Conservation (phyloP, 2,113 vertebrate species). For the Neolamprologus variostigma region DNA sequence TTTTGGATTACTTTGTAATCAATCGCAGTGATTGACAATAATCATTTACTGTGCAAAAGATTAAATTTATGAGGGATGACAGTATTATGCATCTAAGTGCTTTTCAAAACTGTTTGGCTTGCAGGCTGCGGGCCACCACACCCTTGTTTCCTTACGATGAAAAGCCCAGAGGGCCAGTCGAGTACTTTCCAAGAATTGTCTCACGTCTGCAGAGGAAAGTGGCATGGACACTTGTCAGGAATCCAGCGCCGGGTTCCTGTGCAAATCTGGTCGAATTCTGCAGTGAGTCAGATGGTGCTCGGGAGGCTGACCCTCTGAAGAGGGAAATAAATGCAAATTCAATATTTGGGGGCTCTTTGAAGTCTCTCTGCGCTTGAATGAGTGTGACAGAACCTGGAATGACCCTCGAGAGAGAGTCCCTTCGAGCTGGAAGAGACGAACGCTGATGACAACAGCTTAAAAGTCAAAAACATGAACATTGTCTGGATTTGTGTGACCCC, state of each 20-base stretch:
- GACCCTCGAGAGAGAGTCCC: slow-evolving; percentile 24
- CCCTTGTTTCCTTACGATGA: slow-evolving; percentile 52
- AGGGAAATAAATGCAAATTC: slow-evolving; percentile 55
- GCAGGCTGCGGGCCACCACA: slow-evolving; percentile 36
- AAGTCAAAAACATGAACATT: not conserved
- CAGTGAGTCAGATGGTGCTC: slow-evolving; percentile 39
- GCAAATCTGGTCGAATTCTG: slow-evolving; percentile 34
- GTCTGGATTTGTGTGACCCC: not conserved
- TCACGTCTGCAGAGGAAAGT: slow-evolving; percentile 60
- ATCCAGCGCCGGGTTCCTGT: slow-evolving; percentile 34
- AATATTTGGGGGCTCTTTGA: slow-evolving; percentile 52
- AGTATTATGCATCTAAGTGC: slow-evolving; percentile 24
- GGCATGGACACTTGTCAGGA: slow-evolving; percentile 58
- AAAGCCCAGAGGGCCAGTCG: slow-evolving; percentile 29
- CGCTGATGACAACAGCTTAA: not conserved
- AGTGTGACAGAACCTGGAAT: slow-evolving; percentile 58
- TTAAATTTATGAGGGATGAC: slow-evolving; percentile 15
- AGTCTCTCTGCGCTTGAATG: slow-evolving; percentile 34
- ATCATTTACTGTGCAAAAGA: slow-evolving; percentile 15
- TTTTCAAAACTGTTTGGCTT: slow-evolving; percentile 38
- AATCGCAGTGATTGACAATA: slow-evolving; percentile 32
- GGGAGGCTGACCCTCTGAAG: slow-evolving; percentile 34
- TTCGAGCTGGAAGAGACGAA: slow-evolving; percentile 8
- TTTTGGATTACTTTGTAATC: slow-evolving; percentile 25
- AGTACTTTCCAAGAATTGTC: slow-evolving; percentile 53